Conservation (phyloP, 2,888 invertebrate genomes). For the Volucella inflata region DNA sequence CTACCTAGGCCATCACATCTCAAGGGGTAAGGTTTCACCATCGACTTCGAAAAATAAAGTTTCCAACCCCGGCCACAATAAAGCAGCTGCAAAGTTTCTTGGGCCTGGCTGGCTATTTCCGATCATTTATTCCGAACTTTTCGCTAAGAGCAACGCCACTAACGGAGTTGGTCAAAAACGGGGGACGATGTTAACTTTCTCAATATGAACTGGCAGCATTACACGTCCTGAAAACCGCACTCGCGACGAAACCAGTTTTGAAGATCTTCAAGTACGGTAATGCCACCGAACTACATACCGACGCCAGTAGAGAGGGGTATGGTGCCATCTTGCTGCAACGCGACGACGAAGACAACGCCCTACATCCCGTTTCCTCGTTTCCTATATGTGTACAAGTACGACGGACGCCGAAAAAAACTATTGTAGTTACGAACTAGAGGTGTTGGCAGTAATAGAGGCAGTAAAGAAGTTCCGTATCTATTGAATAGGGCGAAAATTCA, state of each 20-base stretch:
- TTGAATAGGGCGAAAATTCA: not conserved
- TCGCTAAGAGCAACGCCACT: not conserved
- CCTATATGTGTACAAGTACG: slow-evolving; percentile 78
- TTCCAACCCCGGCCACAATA: no score
- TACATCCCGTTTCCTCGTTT: slow-evolving; percentile 79
- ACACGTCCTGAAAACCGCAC: not conserved
- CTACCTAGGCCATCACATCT: no score
- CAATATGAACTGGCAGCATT: no score
- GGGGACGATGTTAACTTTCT: not conserved
- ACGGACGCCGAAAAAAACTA: slow-evolving; percentile 77
- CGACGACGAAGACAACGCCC: no score
- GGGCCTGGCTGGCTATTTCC: slow-evolving; percentile 32
- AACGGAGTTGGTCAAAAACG: not conserved
- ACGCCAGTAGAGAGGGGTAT: slow-evolving; percentile 72
- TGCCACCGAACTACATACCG: slow-evolving; percentile 32
- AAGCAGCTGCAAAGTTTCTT: no score
- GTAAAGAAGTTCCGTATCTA: not conserved
- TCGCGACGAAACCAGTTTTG: slow-evolving; percentile 8
- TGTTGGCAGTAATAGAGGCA: no score
- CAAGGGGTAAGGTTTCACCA: no score
- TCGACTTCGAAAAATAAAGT: no score
- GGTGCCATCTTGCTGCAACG: slow-evolving; percentile 78
- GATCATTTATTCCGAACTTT: slow-evolving; percentile 20
- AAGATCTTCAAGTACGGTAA: slow-evolving; percentile 29
- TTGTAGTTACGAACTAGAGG: slow-evolving; percentile 79